Percentiles rank a stretch among this genome's conserved stretches.
Evolutionary conservation across 2,888 invertebrate species (phyloP).

Genomic region (Nomada hirtipes): DNA sequence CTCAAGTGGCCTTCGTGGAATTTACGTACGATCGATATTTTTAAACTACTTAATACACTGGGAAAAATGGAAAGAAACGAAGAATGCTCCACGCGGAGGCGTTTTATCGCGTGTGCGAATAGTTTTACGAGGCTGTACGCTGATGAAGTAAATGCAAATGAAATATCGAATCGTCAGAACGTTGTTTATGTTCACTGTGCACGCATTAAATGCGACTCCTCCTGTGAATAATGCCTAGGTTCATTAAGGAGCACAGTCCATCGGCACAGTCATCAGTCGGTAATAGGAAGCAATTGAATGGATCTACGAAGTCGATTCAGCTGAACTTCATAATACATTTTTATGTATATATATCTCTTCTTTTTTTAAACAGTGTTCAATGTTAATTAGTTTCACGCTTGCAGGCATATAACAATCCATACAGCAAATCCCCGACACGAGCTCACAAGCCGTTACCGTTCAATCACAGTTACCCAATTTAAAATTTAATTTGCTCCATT

Average conservation of each 20-base stretch:
- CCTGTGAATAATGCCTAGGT: constrained; percentile 55
- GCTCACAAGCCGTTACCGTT: constrained; percentile 25
- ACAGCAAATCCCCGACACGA: constrained; percentile 39
- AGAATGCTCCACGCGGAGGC: neutral
- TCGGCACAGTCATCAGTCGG: constrained; percentile 33
- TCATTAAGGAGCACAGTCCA: constrained; percentile 42
- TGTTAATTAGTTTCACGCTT: constrained; percentile 61
- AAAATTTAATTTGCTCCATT: constrained; percentile 62
- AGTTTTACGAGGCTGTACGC: constrained; percentile 6
- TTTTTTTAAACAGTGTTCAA: constrained; percentile 31
- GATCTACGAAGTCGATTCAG: constrained; percentile 24
- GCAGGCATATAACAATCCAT: constrained; percentile 36
- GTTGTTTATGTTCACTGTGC: constrained; percentile 65
- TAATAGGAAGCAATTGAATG: constrained; percentile 39
- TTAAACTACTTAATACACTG: constrained; percentile 28
- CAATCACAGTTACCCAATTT: constrained; percentile 47
- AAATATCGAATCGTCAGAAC: constrained; percentile 1
- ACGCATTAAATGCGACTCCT: constrained; percentile 53
- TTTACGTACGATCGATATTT: constrained; percentile 47
- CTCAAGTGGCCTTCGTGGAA: constrained; percentile 30
- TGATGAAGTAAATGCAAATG: constrained; percentile 26
- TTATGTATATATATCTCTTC: neutral
- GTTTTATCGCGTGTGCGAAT: constrained; percentile 8
- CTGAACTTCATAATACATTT: constrained; percentile 27
- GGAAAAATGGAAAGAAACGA: neutral